Evolutionary conservation across 2,888 invertebrate species (phyloP), one percentile per base, ranked within the genome.

Genomic region (Cetonia aurata): DNA sequence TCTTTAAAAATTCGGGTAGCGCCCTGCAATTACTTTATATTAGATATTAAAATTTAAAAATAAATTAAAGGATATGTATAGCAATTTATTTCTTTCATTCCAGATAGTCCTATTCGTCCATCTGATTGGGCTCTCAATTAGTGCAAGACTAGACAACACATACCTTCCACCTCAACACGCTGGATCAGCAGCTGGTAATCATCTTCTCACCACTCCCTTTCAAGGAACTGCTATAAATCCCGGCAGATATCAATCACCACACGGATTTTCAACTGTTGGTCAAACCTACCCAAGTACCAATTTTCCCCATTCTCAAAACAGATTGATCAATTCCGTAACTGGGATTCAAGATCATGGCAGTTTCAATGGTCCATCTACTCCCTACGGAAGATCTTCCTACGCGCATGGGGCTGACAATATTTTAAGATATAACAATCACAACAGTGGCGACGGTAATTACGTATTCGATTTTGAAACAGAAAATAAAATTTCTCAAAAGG

Each of bases 121-220:
- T 17, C 19, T 73, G 13, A 46, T 71, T 25, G 77, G 84, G 2
- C 72, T 81, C 37, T 83, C 83, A 1, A 69, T 81, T 9, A 86
- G 86, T 1, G 89, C 87, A 3, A 84, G 85, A 25, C 81, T 89
- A 50, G 88, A 89, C 55, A 86, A 86, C 25, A 85, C 85, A 13
- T 87, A 87, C 79, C 84, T 88, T 0, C 89, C 89, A 0, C 87
- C 89, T 6, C 81, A 85, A 69, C 84, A 85, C 6, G 83, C 83
- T 0, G 80, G 83, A 2, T 84, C 86, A 0, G 82, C 86, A 2
- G 88, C 87, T 0, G 86, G 86, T 1, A 80, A 76, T 50, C 31
- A 52, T 12, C 31, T 65, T n/a, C 17, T 65, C 9, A n/a, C 15
- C 15, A 17, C 50, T 6, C 62, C 62, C 0, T 65, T 37, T 52